Evolutionary conservation across 1,140 invertebrate species (phyloP), one percentile per base, ranked within the genome.

Genomic region (Theocolax elegans): DNA sequence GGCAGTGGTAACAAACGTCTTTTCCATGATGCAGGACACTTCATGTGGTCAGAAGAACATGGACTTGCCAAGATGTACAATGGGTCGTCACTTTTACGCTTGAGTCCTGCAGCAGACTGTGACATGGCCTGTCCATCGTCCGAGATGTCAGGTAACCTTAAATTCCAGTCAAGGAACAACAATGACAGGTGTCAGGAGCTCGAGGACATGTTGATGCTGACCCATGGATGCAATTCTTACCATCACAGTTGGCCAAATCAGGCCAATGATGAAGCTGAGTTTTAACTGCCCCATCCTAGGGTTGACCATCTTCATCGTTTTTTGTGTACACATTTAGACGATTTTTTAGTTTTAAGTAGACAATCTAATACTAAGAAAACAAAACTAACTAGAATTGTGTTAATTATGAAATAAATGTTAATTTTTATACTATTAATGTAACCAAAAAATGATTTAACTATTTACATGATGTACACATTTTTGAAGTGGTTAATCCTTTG

Each of bases 141-240:
- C 10, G 70, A 66, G 56, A 73, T 72, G 46, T 74, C 46, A 68
- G 70, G 73, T 74, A 75, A 74, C 40, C 27, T 54, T 46, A 63
- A 63, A 69, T 60, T 49, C 53, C 67, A 67, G 64, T 49, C 65
- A 60, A 38, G 48, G 21, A 72, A 72, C 15, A 77, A 62, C 64
- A 38, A 70, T 66, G 9, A 2, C 15, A 75, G 71, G 42, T 35
- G 40, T 66, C 67, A 72, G 35, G 80, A 83, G 59, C 78, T 78
- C 49, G 83, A 83, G 64, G 79, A 77, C 10, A 80, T 83, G 80
- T 76, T 83, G 70, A 77, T 84, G 67, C 73, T 82, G 68, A 83
- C 83, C 31, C 83, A 84, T 70, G 82, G 83, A 59, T 83, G 82
- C 65, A 76, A 77, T 10, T 60, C 75, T 46, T 82, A 84, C 71